Evolutionary conservation across 1,140 invertebrate species (phyloP).

Genomic region (Drosophila sp.): DNA sequence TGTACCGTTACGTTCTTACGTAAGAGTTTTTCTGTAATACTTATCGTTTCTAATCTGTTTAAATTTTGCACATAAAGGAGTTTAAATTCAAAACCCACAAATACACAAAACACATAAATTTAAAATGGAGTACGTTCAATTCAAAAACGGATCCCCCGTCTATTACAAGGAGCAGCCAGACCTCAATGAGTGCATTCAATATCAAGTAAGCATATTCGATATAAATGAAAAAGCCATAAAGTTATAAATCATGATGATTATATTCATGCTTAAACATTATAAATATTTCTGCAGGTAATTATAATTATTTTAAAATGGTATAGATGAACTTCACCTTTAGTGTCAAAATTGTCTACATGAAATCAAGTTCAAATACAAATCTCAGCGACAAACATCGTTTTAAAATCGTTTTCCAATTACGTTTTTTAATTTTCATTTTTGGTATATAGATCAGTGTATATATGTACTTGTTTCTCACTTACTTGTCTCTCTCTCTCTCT

Average conservation of each 20-base stretch:
- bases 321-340: constrained; percentile 57
- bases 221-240: neutral
- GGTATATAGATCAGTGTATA: constrained; percentile 11
- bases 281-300: constrained; percentile 8
- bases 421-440: constrained; percentile 15
- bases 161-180: constrained; percentile 84
- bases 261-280: neutral
- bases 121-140: constrained; percentile 84
- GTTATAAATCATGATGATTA: neutral
- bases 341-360: constrained; percentile 57
- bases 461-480: constrained; percentile 26
- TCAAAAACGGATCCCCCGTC: constrained; percentile 84
- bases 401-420: constrained; percentile 28
- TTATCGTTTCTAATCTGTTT: constrained; percentile 59
- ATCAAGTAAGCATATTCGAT: constrained; percentile 76
- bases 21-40: constrained; percentile 65
- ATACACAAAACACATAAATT: constrained; percentile 52
- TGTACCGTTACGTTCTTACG: constrained; percentile 45
- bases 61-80: constrained; percentile 64
- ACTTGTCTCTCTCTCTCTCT: constrained; percentile 7
- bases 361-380: constrained; percentile 77
- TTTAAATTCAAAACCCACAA: constrained; percentile 73
- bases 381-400: constrained; percentile 37
- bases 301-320: neutral
- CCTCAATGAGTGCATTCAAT: constrained; percentile 84